These are phyloP conservation scores for Xanthorhoe designata DNA, from an alignment of 2,888 invertebrate species.

Conservation along the genomic window DNA sequence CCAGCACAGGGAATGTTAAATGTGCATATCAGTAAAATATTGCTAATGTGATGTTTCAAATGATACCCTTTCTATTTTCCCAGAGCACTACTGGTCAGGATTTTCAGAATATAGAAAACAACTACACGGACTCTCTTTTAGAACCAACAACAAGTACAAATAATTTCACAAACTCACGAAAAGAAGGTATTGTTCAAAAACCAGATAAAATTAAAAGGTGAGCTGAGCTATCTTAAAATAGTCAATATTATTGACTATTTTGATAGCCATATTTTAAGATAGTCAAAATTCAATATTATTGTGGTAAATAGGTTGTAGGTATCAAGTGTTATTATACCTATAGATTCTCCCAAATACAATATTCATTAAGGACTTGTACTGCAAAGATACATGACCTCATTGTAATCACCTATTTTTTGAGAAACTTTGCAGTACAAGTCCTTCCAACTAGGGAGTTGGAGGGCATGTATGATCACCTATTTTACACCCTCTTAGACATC, in stretches of 20 bases:
- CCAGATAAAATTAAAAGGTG: conserved; percentile 7
- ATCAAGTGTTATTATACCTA: no score
- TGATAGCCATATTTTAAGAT: no score
- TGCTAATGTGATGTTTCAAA: background rate
- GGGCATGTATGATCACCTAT: no score
- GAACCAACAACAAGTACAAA: background rate
- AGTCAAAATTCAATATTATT: no score
- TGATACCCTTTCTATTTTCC: background rate
- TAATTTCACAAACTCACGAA: background rate
- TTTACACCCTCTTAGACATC: no score
- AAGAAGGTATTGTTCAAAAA: background rate
- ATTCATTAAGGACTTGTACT: background rate
- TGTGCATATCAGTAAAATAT: background rate
- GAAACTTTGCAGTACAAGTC: no score
- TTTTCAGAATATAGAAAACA: background rate
- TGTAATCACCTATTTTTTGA: no score
- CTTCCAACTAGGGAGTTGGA: no score
- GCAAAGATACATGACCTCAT: no score
- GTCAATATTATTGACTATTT: no score
- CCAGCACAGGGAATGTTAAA: background rate
- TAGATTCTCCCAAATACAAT: no score
- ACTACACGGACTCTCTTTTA: background rate
- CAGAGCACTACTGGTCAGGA: conserved; percentile 12
- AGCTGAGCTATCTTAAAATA: background rate
- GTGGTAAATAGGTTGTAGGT: no score